phyloP scores from a whole-genome alignment of 2,888 invertebrate species.

The Campoplex capitator region DNA sequence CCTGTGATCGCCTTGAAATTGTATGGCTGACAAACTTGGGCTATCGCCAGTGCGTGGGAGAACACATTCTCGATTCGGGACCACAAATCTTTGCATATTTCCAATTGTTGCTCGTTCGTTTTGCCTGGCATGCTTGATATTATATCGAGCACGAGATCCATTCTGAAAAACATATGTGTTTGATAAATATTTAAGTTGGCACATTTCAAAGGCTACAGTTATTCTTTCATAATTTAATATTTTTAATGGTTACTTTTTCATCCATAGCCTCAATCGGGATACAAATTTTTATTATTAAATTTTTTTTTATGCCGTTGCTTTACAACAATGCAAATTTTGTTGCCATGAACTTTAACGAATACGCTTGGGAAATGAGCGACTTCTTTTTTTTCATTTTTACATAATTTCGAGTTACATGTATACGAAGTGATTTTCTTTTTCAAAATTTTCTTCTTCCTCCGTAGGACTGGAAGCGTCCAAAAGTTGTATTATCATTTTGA shows the following conservation, averaged over 20 bases:
- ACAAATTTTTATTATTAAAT: no score
- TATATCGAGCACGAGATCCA: constrained; percentile 82
- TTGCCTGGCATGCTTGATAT: constrained; percentile 78
- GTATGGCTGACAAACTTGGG: constrained; percentile 82
- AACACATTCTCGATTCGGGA: constrained; percentile 82
- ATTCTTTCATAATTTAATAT: no score
- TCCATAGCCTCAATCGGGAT: no score
- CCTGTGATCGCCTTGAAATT: constrained; percentile 83
- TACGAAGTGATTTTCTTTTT: constrained; percentile 82
- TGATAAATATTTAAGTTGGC: background rate
- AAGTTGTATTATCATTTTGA: constrained; percentile 78
- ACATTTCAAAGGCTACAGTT: background rate
- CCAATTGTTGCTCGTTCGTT: constrained; percentile 73
- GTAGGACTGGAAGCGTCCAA: constrained; percentile 77
- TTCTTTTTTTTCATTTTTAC: constrained; percentile 25
- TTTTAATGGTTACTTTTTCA: no score
- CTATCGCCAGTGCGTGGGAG: constrained; percentile 84
- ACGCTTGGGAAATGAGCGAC: background rate
- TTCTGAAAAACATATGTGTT: constrained; percentile 71
- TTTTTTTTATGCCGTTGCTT: no score
- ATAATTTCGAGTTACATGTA: constrained; percentile 75
- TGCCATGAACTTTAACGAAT: background rate
- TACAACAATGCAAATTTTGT: background rate
- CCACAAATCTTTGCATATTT: constrained; percentile 79
- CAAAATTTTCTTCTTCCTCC: constrained; percentile 76